Conservation (phyloP, 1,140 invertebrate genomes). For the Drosophila simulans region DNA sequence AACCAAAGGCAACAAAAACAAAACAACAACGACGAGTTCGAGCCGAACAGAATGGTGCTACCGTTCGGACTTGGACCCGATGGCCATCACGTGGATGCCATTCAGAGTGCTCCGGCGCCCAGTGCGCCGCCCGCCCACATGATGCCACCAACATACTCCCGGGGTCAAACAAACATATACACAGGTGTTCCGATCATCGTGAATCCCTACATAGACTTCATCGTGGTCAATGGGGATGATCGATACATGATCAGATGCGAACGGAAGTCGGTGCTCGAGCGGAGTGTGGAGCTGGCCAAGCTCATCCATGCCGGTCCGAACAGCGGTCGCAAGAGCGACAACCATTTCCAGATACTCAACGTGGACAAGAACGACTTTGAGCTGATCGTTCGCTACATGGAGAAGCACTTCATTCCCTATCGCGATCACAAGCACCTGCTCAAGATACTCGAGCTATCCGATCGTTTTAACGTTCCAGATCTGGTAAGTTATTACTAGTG, state of each 20-base stretch:
- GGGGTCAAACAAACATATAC: slow-evolving; percentile 77
- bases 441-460: slow-evolving; percentile 77
- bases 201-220: slow-evolving; percentile 83
- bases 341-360: slow-evolving; percentile 81
- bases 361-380: slow-evolving; percentile 82
- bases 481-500: slow-evolving; percentile 71
- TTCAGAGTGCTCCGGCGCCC: slow-evolving; percentile 63
- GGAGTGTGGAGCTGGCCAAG: slow-evolving; percentile 81
- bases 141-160: slow-evolving; percentile 51
- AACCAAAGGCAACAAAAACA: slow-evolving; percentile 7
- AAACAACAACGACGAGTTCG: slow-evolving; percentile 20
- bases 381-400: slow-evolving; percentile 79
- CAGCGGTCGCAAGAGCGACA: slow-evolving; percentile 79
- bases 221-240: slow-evolving; percentile 82
- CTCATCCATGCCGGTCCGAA: slow-evolving; percentile 81
- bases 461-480: slow-evolving; percentile 83
- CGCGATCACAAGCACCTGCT: slow-evolving; percentile 82
- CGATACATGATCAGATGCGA: slow-evolving; percentile 82
- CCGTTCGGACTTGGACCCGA: slow-evolving; percentile 79
- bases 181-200: slow-evolving; percentile 74
- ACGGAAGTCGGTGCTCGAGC: slow-evolving; percentile 74
- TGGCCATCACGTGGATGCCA: slow-evolving; percentile 72
- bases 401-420: slow-evolving; percentile 81
- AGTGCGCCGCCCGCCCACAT: slow-evolving; percentile 74
- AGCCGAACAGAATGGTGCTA: slow-evolving; percentile 63